Conservation (phyloP, 2,113 vertebrate genomes). For the Emydura subglobosa region DNA sequence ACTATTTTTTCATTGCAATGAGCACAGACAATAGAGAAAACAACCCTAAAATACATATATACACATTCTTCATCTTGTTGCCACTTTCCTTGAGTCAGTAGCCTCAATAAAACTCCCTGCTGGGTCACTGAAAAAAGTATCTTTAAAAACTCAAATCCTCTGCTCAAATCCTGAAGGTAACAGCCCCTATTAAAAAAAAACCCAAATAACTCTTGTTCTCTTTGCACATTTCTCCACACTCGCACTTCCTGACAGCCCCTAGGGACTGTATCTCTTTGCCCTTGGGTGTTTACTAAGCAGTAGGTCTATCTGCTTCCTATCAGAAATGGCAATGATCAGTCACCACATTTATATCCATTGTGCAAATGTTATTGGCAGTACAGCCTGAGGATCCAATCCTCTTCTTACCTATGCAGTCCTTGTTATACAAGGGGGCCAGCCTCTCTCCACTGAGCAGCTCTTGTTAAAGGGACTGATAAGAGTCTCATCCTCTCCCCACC, state of each 20-base stretch:
- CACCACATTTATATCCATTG: neutral
- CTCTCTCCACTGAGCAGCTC: neutral
- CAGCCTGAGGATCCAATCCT: neutral
- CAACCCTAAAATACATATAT: neutral
- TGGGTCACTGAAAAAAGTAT: neutral
- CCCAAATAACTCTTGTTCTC: neutral
- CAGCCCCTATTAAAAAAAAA: neutral
- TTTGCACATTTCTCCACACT: neutral
- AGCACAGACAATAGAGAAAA: neutral
- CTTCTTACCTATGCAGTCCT: neutral
- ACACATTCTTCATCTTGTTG: neutral
- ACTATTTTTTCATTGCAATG: neutral
- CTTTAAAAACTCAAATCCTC: neutral
- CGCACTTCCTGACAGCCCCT: neutral
- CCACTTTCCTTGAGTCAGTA: neutral
- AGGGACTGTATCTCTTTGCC: neutral
- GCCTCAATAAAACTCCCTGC: neutral
- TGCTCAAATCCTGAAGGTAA: neutral
- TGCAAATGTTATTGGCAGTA: neutral
- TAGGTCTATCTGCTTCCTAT: neutral
- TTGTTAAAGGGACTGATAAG: neutral
- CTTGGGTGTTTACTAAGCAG: neutral
- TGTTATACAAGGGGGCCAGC: neutral
- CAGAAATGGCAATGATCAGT: neutral
- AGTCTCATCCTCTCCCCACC: neutral